Conservation (phyloP, 2,113 vertebrate species). For the Bufo gargarizans region DNA sequence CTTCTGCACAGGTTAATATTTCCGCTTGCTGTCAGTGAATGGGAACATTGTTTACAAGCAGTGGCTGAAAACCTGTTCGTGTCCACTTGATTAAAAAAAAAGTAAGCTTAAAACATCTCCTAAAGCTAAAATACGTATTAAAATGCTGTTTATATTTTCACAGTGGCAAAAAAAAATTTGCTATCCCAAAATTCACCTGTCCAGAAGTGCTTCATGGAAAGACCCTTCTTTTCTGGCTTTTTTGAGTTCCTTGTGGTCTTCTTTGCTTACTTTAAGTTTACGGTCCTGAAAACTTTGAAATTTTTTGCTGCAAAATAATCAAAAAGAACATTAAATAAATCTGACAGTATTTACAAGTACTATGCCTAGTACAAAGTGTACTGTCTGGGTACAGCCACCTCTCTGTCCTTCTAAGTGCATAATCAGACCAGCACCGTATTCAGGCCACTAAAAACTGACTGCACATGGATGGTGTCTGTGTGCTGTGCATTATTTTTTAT, state of each 20-base stretch:
- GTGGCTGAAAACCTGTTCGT: too few species aligned
- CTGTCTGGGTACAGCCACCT: neutral
- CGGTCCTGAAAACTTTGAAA: slow-evolving; percentile 98
- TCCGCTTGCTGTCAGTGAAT: too few species aligned
- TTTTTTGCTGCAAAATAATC: slow-evolving; percentile 82
- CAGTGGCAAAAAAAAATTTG: neutral
- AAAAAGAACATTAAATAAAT: neutral
- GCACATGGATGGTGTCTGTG: too few species aligned
- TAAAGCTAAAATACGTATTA: too few species aligned
- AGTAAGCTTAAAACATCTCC: too few species aligned
- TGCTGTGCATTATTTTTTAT: too few species aligned
- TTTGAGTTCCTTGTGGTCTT: slow-evolving; percentile 80
- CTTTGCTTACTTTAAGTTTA: slow-evolving; percentile 91
- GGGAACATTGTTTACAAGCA: too few species aligned
- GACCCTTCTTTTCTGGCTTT: slow-evolving; percentile 89
- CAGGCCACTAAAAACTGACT: too few species aligned
- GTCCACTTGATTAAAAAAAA: too few species aligned
- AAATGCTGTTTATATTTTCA: neutral
- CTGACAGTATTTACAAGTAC: neutral
- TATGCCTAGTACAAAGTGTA: neutral
- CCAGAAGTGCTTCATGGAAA: slow-evolving; percentile 91
- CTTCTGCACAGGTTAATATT: too few species aligned
- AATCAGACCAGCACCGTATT: too few species aligned
- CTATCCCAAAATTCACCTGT: slow-evolving; percentile 77
- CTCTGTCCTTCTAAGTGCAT: neutral